These are phyloP conservation scores for Myotis vivesi DNA, from an alignment of 2,797 vertebrate species.

Conservation along the genomic window DNA sequence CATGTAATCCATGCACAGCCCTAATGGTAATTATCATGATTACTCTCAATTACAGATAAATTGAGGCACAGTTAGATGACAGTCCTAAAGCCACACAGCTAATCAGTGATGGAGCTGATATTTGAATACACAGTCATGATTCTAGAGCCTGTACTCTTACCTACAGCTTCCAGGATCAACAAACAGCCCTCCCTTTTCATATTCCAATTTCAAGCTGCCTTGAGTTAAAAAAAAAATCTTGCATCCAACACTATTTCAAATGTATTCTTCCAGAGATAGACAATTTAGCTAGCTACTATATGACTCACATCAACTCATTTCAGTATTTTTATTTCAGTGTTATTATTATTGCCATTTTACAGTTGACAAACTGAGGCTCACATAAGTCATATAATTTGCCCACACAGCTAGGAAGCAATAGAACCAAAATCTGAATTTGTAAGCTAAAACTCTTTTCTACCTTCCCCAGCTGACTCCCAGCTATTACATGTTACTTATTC, in stretches of 20 bases:
- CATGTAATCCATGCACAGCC: neutral
- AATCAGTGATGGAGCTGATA: too few relatives aligned
- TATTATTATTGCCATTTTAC: constrained; percentile 8
- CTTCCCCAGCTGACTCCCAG: neutral
- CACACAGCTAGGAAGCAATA: neutral
- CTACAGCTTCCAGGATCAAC: neutral
- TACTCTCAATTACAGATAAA: neutral
- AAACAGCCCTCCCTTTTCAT: neutral
- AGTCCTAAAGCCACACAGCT: neutral
- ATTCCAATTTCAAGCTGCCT: neutral
- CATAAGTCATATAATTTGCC: neutral
- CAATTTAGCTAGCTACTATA: neutral
- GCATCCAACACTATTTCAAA: constrained; percentile 7
- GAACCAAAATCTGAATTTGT: neutral
- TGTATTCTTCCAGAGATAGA: neutral
- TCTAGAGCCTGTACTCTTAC: neutral
- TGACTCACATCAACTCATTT: neutral
- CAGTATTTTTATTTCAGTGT: neutral
- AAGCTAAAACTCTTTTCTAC: neutral
- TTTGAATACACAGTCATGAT: neutral
- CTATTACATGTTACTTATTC: neutral
- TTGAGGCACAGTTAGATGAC: neutral
- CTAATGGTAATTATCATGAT: neutral
- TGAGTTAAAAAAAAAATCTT: constrained; percentile 6
- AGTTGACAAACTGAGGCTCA: neutral